Evolutionary conservation across 1,140 invertebrate species (phyloP), one percentile per base, ranked within the genome.

Genomic region (Paralvinella palmiformis): DNA sequence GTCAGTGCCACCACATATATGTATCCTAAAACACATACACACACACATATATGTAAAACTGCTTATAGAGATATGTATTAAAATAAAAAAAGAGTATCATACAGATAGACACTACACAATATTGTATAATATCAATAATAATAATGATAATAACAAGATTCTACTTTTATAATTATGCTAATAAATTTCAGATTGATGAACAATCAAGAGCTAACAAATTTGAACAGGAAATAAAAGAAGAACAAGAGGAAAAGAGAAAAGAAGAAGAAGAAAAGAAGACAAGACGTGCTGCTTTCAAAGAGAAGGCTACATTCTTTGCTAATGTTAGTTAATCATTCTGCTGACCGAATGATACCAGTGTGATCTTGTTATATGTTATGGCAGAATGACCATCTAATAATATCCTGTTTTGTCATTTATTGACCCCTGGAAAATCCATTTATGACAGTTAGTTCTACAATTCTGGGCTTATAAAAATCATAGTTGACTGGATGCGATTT

Each of bases 191-290:
- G 64, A 65, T 65, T 15, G 56, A 52, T 44, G 44, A 60, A 15
- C 29, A 52, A 52, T 35, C 10, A 17, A 10, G 22, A 27, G 20
- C 31, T 17, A 60, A 32, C 44, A 60, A 65, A 36, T 65, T 65
- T 53, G 64, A 65, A 48, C 20, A 61, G 37, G 64, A 65, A 52
- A 65, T 65, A 29, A 32, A 33, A 29, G 58, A 65, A 3, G 64
- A 65, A 44, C 37, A 62, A 48, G 64, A 65, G 50, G 57, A 65
- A 55, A 59, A 44, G 31, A 52, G 22, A 41, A 61, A 36, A 37
- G 7, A 33, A 20, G 64, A 65, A 22, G 64, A 59, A 44, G 64
- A 65, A 37, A 65, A 60, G 58, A 65, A 65, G 45, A 33, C 62
- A 45, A 59, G 50, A 24, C 35, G 45, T 22, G 64, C 64, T 27